Percentiles rank a stretch among this genome's conserved stretches.
phyloP scores from a whole-genome alignment of 2,113 vertebrate species.

The Harpagus bidentatus region DNA sequence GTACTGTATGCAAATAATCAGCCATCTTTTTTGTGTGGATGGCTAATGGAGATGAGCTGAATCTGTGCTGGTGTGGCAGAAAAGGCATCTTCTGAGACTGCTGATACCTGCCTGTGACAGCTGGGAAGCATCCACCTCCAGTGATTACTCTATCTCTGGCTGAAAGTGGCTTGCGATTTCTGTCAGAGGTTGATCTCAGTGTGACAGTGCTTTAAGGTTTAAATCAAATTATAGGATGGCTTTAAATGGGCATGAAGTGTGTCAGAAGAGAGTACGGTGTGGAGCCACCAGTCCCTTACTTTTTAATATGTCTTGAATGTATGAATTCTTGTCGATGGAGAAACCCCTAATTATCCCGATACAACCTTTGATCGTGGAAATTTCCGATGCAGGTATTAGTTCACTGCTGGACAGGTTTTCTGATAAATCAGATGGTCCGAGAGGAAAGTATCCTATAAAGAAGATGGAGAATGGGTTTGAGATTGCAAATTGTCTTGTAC shows the following conservation, averaged over 20 bases:
- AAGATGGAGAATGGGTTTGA: not conserved
- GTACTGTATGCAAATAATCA: not conserved
- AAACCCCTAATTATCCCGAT: not conserved
- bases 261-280: not conserved
- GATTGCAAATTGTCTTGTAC: not conserved
- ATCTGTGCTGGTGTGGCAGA: not conserved
- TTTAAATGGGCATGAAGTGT: not conserved
- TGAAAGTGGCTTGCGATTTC: not conserved
- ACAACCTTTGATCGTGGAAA: not conserved
- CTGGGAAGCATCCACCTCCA: not conserved
- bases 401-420: not conserved
- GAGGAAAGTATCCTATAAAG: not conserved
- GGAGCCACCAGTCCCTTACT: not conserved
- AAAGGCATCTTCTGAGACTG: not conserved
- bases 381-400: not conserved
- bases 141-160: not conserved
- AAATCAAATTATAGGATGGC: not conserved
- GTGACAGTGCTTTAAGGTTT: not conserved
- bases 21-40: not conserved
- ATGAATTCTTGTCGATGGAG: not conserved
- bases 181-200: not conserved
- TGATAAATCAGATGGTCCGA: not conserved
- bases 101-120: not conserved
- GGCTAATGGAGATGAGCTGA: not conserved
- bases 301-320: not conserved